Evolutionary conservation across 2,113 vertebrate genomes (phyloP).

Genomic region (Mesitornis unicolor): DNA sequence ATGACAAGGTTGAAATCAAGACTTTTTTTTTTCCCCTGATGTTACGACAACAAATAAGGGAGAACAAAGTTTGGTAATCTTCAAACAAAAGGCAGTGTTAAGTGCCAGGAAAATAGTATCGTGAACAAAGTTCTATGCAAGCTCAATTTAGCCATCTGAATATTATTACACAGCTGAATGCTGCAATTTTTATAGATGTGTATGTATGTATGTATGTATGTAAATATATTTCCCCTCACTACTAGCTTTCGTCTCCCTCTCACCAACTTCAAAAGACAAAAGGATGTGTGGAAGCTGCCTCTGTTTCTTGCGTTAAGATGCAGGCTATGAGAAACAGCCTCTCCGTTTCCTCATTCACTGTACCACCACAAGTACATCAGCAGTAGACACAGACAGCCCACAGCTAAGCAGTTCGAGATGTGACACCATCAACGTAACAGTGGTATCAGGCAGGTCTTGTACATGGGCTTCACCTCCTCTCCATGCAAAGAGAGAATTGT

Average conservation of each 20-base stretch:
- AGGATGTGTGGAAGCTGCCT: not conserved
- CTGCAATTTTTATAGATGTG: accelerated
- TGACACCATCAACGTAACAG: not conserved
- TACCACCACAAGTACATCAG: not conserved
- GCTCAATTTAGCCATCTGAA: not conserved
- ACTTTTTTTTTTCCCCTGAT: not conserved
- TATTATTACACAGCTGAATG: not conserved
- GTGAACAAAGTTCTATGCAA: not conserved
- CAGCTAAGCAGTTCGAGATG: not conserved
- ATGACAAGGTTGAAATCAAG: not conserved
- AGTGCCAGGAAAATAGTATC: not conserved
- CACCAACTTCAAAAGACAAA: not conserved
- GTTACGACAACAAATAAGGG: not conserved
- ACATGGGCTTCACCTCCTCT: not conserved
- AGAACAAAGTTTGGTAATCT: not conserved
- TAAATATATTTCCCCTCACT: not conserved
- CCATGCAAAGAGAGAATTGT: not conserved
- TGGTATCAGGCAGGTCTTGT: not conserved
- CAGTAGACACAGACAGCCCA: not conserved
- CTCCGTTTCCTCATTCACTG: not conserved
- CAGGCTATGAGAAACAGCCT: not conserved
- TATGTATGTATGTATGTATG: not conserved
- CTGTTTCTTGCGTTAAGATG: not conserved
- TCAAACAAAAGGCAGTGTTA: not conserved
- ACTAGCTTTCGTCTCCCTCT: not conserved